Evolutionary conservation across 2,113 vertebrate species (phyloP), one percentile per base, ranked within the genome.

Genomic region (Apistogramma diplotaenia): DNA sequence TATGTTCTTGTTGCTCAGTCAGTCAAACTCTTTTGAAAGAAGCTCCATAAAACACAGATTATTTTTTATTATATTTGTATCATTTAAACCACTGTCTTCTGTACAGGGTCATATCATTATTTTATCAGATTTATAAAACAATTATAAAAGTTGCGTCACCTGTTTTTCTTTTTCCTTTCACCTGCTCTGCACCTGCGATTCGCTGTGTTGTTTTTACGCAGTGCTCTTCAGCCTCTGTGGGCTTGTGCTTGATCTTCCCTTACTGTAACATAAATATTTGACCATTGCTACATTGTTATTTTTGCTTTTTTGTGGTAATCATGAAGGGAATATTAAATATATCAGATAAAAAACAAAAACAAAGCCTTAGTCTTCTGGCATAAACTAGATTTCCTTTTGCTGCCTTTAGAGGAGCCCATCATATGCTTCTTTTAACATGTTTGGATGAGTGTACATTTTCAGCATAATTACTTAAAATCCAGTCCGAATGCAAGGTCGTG

Each of bases 101-200:
- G 5, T 51, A n/a, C 16, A 15, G 43, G 43, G 43, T 46, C 13
- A 16, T 19, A 49, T 12, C 46, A 37, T 67, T 67, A 23, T 10
- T 67, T 67, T 67, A 49, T 67, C 2, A 67, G 62, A 15, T 46
- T 27, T 23, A 67, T 49, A 27, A 67, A 43, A 43, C 37, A 65
- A 43, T 23, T 18, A 4, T 23, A 31, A 70, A 51, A 0, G 43
- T 70, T 51, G 25, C 10, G n/a, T 11, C 9, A 49, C 40, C 65
- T 67, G 33, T 35, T 33, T 33, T 33, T 33, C 8, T 33, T 33
- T 8, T 33, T 2, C 31, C 31, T 25, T 65, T 6, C 0, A 46
- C 1, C 40, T 2, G 18, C 15, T 51, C 18, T 27, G 18, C 0
- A 67, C 27, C 16, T 49, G 23, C 0, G 3, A 19, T 19, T n/a